These are phyloP conservation scores for Saccostrea glomerata DNA, from an alignment of 1,140 invertebrate species.

Conservation along the genomic window DNA sequence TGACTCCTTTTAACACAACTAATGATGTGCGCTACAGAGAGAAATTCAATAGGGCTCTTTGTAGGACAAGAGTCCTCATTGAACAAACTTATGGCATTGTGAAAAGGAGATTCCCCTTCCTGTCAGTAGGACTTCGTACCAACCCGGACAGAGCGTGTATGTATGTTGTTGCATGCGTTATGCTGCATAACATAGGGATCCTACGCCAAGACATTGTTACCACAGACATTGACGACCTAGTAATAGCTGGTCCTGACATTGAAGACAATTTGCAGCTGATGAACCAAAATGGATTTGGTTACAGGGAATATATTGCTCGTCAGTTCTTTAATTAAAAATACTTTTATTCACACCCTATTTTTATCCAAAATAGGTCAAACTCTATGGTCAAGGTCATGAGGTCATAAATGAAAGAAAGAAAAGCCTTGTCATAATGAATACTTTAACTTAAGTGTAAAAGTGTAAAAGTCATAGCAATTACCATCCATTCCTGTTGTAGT, in stretches of 20 bases:
- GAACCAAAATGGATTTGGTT: neutral
- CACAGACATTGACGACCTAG: neutral
- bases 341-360: too few relatives aligned
- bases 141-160: neutral
- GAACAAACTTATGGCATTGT: constrained; percentile 40
- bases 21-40: neutral
- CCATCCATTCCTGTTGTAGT: too few relatives aligned
- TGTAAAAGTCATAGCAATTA: too few relatives aligned
- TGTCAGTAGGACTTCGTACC: constrained; percentile 12
- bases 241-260: neutral
- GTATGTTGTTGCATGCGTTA: neutral
- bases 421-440: too few relatives aligned
- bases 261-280: too few relatives aligned
- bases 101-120: neutral
- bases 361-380: too few relatives aligned
- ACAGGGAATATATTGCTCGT: neutral
- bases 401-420: too few relatives aligned
- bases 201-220: neutral
- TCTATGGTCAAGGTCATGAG: too few relatives aligned
- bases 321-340: neutral
- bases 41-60: neutral
- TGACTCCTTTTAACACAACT: constrained; percentile 34
- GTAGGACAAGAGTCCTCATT: constrained; percentile 40
- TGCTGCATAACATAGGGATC: neutral
- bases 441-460: too few relatives aligned